These are phyloP conservation scores for Diglossa brunneiventris DNA, from an alignment of 2,113 vertebrate genomes.

Conservation along the genomic window DNA sequence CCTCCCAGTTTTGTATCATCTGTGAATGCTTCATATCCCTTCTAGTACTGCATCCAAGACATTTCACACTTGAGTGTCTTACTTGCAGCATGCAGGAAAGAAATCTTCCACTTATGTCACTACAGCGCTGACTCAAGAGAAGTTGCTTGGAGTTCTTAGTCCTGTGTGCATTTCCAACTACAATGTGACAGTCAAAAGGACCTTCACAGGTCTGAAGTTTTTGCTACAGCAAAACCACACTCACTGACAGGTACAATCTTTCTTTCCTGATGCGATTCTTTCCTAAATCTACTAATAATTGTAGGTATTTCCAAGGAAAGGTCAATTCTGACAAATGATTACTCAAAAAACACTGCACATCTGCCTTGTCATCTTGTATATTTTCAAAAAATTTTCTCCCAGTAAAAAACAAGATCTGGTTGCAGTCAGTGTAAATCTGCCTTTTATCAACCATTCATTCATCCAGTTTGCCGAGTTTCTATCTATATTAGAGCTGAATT, in stretches of 20 bases:
- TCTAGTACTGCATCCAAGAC: background rate
- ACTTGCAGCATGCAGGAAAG: background rate
- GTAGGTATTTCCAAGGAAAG: constrained; percentile 56
- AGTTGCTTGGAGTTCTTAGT: background rate
- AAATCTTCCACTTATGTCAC: background rate
- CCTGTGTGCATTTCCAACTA: background rate
- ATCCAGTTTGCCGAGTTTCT: background rate
- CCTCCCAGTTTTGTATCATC: background rate
- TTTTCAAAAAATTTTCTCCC: background rate
- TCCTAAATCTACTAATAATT: constrained; percentile 57
- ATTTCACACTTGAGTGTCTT: background rate
- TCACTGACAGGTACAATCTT: constrained; percentile 12
- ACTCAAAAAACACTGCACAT: background rate
- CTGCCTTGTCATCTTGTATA: background rate
- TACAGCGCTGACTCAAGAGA: background rate
- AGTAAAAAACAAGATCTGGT: background rate
- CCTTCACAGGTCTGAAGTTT: background rate
- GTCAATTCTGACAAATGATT: constrained; percentile 65
- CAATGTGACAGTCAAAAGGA: background rate
- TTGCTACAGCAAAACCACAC: constrained; percentile 7
- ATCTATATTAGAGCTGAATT: background rate
- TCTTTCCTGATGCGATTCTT: constrained; percentile 32
- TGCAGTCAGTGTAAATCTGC: background rate
- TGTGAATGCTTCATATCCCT: background rate
- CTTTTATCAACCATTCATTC: background rate